Base-by-base conservation (phyloP, 2,888 invertebrate genomes). In the Lepidocyrtinus sp. region DNA sequence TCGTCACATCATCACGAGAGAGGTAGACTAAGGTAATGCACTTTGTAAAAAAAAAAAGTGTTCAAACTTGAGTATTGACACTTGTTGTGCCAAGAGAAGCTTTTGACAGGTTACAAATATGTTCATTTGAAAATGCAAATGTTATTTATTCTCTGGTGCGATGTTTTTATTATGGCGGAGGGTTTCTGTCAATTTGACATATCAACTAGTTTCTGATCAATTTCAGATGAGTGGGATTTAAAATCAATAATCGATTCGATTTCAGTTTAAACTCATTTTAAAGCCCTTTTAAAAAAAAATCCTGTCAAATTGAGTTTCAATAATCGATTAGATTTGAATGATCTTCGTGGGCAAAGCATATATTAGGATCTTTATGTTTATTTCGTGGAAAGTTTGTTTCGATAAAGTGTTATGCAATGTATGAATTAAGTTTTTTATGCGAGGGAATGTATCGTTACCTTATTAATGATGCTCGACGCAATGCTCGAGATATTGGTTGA, bases 401-500 rank as follows among this genome's bases (percentile, higher is more conserved):
- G n/a, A 62, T 22, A 64, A 64, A 64, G 64, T 2, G 24, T 22
- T 24, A 25, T 19, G 59, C 19, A 59, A 59, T 22, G 22, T 21
- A 21, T 67, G 17, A 26, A 36, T 15, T 7, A 67, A 59, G 3
- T 27, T 24, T 24, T 27, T 3, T 25, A n/a, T n/a, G n/a, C n/a
- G n/a, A n/a, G n/a, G n/a, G n/a, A n/a, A n/a, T n/a, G n/a, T 24
- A 2, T 21, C 2, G 73, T 82, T 78, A 82, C 82, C 82, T 82
- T 74, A 63, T 45, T 67, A 36, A 82, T 78, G 62, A 78, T 78
- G 67, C 67, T 77, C 1, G 78, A 78, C 15, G 82, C 82, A 75
- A 82, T 74, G 21, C 46, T 78, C 7, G 75, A 65, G 21, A 82
- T 82, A n/a, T 77, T 82, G 65, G 75, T 7, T 7, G 81, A 45